Conservation (phyloP, 2,113 vertebrate species). For the Gymnarchus niloticus region DNA sequence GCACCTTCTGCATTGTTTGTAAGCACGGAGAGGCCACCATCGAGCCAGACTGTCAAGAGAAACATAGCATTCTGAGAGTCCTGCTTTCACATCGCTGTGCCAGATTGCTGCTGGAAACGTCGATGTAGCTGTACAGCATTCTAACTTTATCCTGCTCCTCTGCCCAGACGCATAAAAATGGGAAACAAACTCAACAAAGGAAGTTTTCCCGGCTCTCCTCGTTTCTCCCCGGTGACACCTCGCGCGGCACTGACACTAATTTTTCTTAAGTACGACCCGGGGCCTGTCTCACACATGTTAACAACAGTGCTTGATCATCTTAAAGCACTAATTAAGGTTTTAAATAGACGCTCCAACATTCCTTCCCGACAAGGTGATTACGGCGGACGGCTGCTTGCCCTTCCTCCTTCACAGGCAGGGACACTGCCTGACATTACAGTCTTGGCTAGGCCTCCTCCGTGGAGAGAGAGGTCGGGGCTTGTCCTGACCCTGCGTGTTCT, state of each 20-base stretch:
- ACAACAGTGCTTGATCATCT: conserved; percentile 29
- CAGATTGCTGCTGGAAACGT: background rate
- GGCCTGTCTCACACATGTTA: conserved; percentile 38
- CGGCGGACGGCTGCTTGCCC: background rate
- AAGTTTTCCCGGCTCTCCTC: conserved; percentile 36
- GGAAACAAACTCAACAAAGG: conserved; percentile 39
- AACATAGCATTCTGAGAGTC: background rate
- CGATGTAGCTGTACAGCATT: background rate
- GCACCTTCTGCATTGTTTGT: background rate
- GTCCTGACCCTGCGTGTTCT: background rate
- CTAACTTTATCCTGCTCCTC: background rate
- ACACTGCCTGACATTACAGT: background rate
- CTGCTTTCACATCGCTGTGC: background rate
- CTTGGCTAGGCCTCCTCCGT: background rate
- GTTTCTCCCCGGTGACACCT: conserved; percentile 23
- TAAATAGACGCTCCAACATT: conserved; percentile 28
- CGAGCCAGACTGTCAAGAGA: background rate
- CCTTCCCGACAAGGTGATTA: conserved; percentile 33
- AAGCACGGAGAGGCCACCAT: background rate
- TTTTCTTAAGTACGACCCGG: conserved; percentile 34
- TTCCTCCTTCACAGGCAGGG: background rate
- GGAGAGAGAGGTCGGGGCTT: background rate
- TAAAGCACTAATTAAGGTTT: conserved; percentile 31
- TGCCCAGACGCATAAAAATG: conserved; percentile 52
- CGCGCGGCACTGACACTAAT: conserved; percentile 37